phyloP scores from a whole-genome alignment of 2,888 invertebrate species.

The Cerastis rubricosa region DNA sequence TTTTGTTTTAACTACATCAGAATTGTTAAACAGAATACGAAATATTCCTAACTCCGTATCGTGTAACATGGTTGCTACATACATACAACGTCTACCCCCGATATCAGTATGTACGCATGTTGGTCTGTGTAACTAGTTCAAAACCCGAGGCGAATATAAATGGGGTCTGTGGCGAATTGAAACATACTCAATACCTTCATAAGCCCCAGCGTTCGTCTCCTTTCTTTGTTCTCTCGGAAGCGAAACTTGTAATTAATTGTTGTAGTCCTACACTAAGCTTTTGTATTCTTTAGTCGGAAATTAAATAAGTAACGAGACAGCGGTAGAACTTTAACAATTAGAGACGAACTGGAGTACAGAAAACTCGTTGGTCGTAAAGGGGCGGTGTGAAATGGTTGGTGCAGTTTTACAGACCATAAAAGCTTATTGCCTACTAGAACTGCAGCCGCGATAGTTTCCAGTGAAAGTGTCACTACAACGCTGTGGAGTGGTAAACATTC shows the following conservation, averaged over 20 bases:
- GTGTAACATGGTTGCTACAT: constrained; percentile 3
- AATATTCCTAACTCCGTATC: constrained; percentile 27
- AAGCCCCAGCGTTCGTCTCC: constrained; percentile 52
- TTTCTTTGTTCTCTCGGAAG: constrained; percentile 45
- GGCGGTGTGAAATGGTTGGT: constrained; percentile 43
- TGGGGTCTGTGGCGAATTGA: constrained; percentile 53
- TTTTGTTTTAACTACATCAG: constrained; percentile 1
- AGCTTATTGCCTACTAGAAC: constrained; percentile 44
- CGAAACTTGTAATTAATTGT: constrained; percentile 57
- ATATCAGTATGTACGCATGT: constrained; percentile 53
- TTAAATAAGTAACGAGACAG: constrained; percentile 44
- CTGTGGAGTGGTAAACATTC: constrained; percentile 21
- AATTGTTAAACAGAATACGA: constrained; percentile 4
- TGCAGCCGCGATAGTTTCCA: constrained; percentile 35
- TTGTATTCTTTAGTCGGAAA: constrained; percentile 50
- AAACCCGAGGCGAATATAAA: constrained; percentile 60
- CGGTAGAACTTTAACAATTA: constrained; percentile 42
- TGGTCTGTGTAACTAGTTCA: constrained; percentile 53
- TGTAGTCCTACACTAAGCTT: constrained; percentile 42
- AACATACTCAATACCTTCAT: constrained; percentile 54
- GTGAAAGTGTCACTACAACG: constrained; percentile 38
- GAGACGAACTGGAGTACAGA: constrained; percentile 8
- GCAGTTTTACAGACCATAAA: constrained; percentile 43
- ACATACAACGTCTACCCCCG: constrained; percentile 35
- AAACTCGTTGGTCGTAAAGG: constrained; percentile 27